Conservation (phyloP, 2,888 invertebrate species). For the Eudasyphora cyanicolor region DNA sequence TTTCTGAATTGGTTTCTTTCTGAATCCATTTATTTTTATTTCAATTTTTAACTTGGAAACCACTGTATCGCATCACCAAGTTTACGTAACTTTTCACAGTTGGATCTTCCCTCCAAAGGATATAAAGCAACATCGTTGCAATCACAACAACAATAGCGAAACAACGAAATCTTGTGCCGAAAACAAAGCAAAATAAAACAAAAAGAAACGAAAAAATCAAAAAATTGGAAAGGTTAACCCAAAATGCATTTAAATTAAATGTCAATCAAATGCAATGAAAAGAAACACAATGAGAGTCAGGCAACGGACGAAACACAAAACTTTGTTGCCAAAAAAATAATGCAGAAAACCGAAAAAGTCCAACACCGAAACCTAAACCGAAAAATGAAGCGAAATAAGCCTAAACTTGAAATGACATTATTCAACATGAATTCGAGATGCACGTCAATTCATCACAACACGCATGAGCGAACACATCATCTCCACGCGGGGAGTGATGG, state of each 20-base stretch:
- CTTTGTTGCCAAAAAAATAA: conserved; percentile 21
- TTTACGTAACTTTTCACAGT: conserved; percentile 17
- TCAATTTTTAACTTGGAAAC: conserved; percentile 22
- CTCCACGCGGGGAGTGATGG: no score
- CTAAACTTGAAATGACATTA: conserved; percentile 67
- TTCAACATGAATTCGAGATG: conserved; percentile 67
- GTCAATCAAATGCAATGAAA: conserved; percentile 68
- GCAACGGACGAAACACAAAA: conserved; percentile 32
- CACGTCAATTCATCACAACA: conserved; percentile 68
- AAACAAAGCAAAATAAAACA: neutral
- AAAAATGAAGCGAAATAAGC: conserved; percentile 54
- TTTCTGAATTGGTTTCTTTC: no score
- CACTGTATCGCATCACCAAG: neutral
- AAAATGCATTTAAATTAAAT: conserved; percentile 71
- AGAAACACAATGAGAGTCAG: conserved; percentile 27
- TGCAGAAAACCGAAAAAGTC: neutral
- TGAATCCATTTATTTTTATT: conserved; percentile 34
- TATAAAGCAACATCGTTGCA: neutral
- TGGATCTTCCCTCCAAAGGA: conserved; percentile 13
- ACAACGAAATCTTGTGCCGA: conserved; percentile 50
- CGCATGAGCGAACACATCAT: conserved; percentile 50
- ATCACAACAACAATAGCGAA: conserved; percentile 38
- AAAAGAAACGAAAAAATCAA: neutral
- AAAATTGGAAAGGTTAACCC: conserved; percentile 64
- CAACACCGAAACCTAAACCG: conserved; percentile 48